A percentile compares a stretch with the other conserved stretches of the same genome.
These are phyloP conservation scores for Nasua narica DNA, from an alignment of 2,797 vertebrate genomes.

Conservation along the genomic window DNA sequence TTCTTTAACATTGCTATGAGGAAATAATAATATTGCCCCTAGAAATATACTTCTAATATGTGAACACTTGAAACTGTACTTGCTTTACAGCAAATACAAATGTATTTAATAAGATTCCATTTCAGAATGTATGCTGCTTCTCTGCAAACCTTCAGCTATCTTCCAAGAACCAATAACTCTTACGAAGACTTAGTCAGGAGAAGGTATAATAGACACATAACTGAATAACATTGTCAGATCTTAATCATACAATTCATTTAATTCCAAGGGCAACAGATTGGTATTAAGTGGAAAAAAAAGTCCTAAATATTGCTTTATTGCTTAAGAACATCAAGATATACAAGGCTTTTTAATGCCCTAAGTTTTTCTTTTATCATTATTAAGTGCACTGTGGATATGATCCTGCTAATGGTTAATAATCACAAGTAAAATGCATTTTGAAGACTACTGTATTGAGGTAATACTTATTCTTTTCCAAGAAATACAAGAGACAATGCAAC, in stretches of 20 bases:
- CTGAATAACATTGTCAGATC: background rate
- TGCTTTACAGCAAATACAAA: background rate
- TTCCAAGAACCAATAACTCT: background rate
- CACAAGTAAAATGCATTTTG: background rate
- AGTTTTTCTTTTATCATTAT: background rate
- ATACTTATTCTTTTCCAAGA: background rate
- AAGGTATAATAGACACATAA: background rate
- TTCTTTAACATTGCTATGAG: background rate
- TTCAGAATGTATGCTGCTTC: background rate
- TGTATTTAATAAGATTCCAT: background rate
- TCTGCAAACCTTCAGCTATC: background rate
- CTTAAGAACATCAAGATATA: background rate
- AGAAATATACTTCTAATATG: background rate
- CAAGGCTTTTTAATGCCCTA: background rate
- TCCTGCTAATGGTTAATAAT: background rate
- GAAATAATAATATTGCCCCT: background rate
- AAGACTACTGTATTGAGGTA: background rate
- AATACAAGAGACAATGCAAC: background rate
- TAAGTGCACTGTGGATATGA: background rate
- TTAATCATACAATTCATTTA: background rate
- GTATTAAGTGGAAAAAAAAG: background rate
- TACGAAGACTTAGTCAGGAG: background rate
- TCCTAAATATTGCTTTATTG: background rate
- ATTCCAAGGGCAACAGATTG: background rate
- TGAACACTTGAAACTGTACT: background rate